Evolutionary conservation across 2,888 invertebrate species (phyloP).

Genomic region (Chrysina gloriosa): DNA sequence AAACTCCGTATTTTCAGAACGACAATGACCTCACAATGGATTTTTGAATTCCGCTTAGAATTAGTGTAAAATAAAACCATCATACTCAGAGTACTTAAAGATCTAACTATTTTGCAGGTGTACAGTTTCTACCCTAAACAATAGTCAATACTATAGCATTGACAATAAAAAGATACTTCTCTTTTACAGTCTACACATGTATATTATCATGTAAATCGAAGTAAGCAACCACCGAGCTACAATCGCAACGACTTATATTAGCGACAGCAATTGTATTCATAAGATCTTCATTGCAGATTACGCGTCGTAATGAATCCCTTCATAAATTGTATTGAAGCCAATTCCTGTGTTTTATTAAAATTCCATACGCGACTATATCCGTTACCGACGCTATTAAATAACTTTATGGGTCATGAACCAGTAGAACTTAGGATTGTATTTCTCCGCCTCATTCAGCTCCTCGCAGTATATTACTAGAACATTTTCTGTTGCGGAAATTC

Average conservation of each 20-base stretch:
- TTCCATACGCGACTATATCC: constrained; percentile 43
- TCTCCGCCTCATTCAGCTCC: constrained; percentile 30
- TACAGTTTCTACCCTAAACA: too few species aligned
- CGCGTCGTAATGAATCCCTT: constrained; percentile 33
- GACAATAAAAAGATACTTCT: too few species aligned
- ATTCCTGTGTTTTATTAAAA: constrained; percentile 40
- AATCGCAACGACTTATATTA: constrained; percentile 13
- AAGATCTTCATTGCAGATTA: constrained; percentile 39
- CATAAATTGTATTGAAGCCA: constrained; percentile 38
- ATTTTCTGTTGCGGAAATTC: constrained; percentile 31
- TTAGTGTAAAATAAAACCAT: too few species aligned
- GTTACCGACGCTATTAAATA: constrained; percentile 52
- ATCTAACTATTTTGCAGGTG: too few species aligned
- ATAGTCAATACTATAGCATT: too few species aligned
- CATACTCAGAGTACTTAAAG: too few species aligned
- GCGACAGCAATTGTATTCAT: constrained; percentile 38
- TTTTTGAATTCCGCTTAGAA: too few species aligned
- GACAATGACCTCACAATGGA: too few species aligned
- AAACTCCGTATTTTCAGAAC: too few species aligned
- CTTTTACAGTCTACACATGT: too few species aligned
- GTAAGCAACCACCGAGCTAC: too few species aligned
- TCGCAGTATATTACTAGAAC: constrained; percentile 29
- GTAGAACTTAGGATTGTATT: constrained; percentile 42
- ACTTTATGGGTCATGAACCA: constrained; percentile 54
- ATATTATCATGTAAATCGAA: too few species aligned